Conservation (phyloP, 2,888 invertebrate genomes). For the Ligdia adustata region DNA sequence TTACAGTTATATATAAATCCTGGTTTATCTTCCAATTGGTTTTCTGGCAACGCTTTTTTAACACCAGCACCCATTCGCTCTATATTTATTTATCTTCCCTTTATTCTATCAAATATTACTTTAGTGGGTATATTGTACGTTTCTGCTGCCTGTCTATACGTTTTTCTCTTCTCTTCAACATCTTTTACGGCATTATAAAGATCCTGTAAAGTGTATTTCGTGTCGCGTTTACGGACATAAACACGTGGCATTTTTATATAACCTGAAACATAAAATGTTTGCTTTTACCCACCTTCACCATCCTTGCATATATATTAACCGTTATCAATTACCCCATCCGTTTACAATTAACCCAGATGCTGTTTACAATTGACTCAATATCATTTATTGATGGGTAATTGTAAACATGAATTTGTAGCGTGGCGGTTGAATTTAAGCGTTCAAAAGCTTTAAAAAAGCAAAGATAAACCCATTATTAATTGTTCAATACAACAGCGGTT, state of each 20-base stretch:
- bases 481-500: constrained; percentile 8
- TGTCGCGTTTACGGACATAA: constrained; percentile 12
- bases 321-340: constrained; percentile 8
- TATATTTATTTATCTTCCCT: constrained; percentile 11
- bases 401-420: constrained; percentile 12
- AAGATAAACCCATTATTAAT: constrained; percentile 7
- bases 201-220: constrained; percentile 11
- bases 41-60: constrained; percentile 13
- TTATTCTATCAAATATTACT: constrained; percentile 11
- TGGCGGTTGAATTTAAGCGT: constrained; percentile 8
- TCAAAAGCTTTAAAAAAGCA: too few species aligned
- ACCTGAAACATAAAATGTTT: constrained; percentile 12
- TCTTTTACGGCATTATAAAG: constrained; percentile 12
- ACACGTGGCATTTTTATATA: constrained; percentile 12
- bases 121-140: constrained; percentile 9
- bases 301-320: constrained; percentile 8
- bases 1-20: constrained; percentile 9
- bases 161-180: constrained; percentile 13
- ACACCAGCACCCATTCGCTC: constrained; percentile 14
- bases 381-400: constrained; percentile 10
- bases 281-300: constrained; percentile 10
- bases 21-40: constrained; percentile 9
- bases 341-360: constrained; percentile 8
- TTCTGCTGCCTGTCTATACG: constrained; percentile 12
- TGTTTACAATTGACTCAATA: constrained; percentile 6